phyloP scores from a whole-genome alignment of 2,113 vertebrate species.

The Ramphastos sulfuratus region DNA sequence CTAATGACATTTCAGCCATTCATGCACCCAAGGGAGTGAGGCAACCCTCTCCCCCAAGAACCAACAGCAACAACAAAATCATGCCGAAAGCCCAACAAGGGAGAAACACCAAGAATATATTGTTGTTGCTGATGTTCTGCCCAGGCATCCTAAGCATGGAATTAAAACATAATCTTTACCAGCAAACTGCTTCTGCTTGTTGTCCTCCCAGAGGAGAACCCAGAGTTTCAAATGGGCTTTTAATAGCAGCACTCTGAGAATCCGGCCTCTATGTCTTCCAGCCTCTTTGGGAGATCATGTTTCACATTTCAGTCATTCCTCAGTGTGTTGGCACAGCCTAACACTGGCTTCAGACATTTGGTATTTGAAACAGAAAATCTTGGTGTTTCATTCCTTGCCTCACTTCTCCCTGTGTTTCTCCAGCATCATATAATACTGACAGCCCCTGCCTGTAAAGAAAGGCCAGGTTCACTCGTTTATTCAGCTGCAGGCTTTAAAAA shows the following conservation, averaged over 20 bases:
- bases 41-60: conserved; percentile 10
- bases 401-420: conserved; percentile 69
- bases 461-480: conserved; percentile 64
- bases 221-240: conserved; percentile 44
- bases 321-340: conserved; percentile 55
- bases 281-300: conserved; percentile 3
- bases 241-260: conserved; percentile 53
- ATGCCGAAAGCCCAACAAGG: background rate
- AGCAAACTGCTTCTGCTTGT: conserved; percentile 4
- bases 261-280: conserved; percentile 55
- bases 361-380: conserved; percentile 74
- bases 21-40: conserved; percentile 29
- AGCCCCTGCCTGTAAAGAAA: conserved; percentile 65
- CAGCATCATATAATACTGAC: conserved; percentile 72
- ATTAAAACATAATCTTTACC: conserved; percentile 58
- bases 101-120: background rate
- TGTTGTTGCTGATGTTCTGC: conserved; percentile 20
- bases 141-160: conserved; percentile 29
- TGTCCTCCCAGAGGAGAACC: conserved; percentile 24
- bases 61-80: background rate
- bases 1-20: background rate
- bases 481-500: conserved; percentile 70
- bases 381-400: conserved; percentile 70
- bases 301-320: conserved; percentile 71
- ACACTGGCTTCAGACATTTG: conserved; percentile 71